Conservation (phyloP, 2,113 vertebrate species). For the Pleuronectes platessa region DNA sequence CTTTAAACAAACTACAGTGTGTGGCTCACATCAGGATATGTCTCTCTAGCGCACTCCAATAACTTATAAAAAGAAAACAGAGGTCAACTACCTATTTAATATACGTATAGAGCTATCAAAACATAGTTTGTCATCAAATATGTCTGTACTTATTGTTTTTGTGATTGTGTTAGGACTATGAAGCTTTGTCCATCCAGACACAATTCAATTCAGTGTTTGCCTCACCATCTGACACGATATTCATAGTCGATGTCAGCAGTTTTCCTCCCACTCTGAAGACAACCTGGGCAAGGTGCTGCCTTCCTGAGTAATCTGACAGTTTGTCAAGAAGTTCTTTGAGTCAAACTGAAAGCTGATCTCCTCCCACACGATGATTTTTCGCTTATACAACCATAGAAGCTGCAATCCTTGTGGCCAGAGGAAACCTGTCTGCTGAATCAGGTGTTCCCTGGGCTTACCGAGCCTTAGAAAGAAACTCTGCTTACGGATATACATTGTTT, state of each 20-base stretch:
- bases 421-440: background rate
- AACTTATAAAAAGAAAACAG: background rate
- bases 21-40: too few relatives aligned
- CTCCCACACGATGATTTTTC: background rate
- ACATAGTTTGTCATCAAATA: too few relatives aligned
- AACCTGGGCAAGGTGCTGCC: background rate
- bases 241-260: background rate
- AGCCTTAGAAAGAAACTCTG: background rate
- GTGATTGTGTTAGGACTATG: too few relatives aligned
- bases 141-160: too few relatives aligned
- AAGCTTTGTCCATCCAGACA: background rate
- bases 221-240: background rate
- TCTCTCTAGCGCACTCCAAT: background rate
- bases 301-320: background rate
- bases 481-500: background rate
- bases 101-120: too few relatives aligned
- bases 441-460: background rate
- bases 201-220: background rate
- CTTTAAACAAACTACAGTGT: background rate
- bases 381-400: background rate
- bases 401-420: background rate
- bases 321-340: background rate
- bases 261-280: background rate
- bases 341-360: background rate
- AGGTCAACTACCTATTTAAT: too few relatives aligned